Base-by-base conservation (phyloP, 1,140 invertebrate genomes). In the Colletes latitarsis region DNA sequence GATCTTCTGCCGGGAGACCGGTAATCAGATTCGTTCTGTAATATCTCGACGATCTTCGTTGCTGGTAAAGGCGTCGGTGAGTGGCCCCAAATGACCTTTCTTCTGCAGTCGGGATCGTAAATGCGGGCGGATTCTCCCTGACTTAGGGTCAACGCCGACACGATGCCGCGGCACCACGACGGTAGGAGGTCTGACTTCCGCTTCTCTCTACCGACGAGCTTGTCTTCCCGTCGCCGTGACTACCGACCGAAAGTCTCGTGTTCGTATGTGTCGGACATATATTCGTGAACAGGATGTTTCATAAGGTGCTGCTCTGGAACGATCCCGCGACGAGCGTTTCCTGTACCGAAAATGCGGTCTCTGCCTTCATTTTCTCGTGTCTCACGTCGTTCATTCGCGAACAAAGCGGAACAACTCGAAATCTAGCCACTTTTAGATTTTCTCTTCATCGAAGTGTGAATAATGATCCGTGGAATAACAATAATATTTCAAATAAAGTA, bases 61-160 rank as follows among this genome's bases (percentile, higher is more conserved):
- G 49, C 49, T 30, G 68, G 68, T 15, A 46, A 71, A 79, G 77
- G 70, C 77, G 77, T 79, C 77, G 77, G 77, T 79, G 77, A 79
- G 69, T 79, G 77, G 60, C 77, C 77, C 70, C 58, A 64, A 64
- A 79, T 79, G 70, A 79, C 77, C 77, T 79, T 79, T 79, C 69
- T 73, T 79, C 69, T 46, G 21, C 49, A n/a, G 49, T 39, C 30
- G 57, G 19, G 55, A 73, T 64, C 70, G 69, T 57, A 62, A 70
- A 71, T 30, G 77, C 69, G 77, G 69, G 60, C 60, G 60, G 70
- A 73, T 73, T 66, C 52, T 43, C 12, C 39, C 49, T 43, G 30
- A 46, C 58, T 43, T 71, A 77, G 69, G 68, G 69, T 72, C 76
- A 79, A 46, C 69, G 6, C n/a, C 49, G 69, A 72, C 49, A 73